Evolutionary conservation across 2,113 vertebrate genomes (phyloP), one percentile per base, ranked within the genome.

Genomic region (Empidonax traillii): DNA sequence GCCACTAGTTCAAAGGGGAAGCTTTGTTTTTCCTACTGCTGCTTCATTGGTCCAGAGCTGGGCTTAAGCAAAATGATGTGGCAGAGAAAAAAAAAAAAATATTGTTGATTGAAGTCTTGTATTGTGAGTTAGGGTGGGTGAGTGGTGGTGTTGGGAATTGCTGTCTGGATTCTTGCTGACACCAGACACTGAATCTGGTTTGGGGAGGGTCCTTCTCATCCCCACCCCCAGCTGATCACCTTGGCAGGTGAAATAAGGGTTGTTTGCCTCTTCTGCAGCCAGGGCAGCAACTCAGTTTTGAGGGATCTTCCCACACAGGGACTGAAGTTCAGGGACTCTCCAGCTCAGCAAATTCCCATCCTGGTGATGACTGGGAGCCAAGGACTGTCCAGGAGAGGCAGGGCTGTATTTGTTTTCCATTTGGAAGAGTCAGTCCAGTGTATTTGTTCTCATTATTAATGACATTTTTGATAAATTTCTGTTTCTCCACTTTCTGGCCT

Each of bases 381-480:
- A 65, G 62, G 44, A n/a, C 27, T 65, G 31, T 28, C 11, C 35
- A 31, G 62, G 33, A 49, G 13, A 47, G 14, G 27, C 20, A 63
- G 55, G 31, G 14, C 37, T 73, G 10, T 86, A 4, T 37, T 52
- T 65, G 59, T 46, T 94, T 95, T 78, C 73, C 83, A 73, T 69
- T 65, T 87, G 63, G 79, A 85, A 77, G 59, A 81, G 71, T 46
- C 73, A 83, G 65, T 68, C 93, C 35, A 44, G 55, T 52, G 78
- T 49, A 47, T 90, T 93, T 94, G 59, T 84, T 87, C 75, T 76
- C 81, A 83, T 93, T 88, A 88, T 90, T 95, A 77, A 86, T 68
- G 24, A 27, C 58, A 61, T 83, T 93, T 97, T 88, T 63, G 74
- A 55, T 78, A 77, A 59, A 55, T 39, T 81, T 90, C 63, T 86